Evolutionary conservation across 2,888 invertebrate species (phyloP).

Genomic region (Drosophila quinaria): DNA sequence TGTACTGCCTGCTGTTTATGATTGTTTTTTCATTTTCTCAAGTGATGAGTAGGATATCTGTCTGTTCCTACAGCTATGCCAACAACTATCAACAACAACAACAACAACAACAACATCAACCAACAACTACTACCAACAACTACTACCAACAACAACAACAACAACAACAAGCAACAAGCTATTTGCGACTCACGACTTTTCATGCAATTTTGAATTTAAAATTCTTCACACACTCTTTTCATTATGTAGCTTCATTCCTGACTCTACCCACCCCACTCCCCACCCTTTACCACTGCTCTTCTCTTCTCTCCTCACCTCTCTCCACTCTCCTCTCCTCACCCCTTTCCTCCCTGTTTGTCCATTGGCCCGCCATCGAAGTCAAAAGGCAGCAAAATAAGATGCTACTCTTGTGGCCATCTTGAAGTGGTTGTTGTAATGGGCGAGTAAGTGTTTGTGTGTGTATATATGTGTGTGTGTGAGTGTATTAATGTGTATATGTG

Average conservation of each 20-base stretch:
- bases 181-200: constrained; percentile 83
- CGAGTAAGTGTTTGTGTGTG: constrained; percentile 35
- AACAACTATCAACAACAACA: constrained; percentile 29
- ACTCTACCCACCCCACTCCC: constrained; percentile 10
- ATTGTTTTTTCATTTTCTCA: constrained; percentile 82
- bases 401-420: constrained; percentile 81
- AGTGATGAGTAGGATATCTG: constrained; percentile 83
- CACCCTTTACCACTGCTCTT: neutral
- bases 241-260: constrained; percentile 75
- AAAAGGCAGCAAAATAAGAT: constrained; percentile 75
- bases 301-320: neutral
- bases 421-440: constrained; percentile 79
- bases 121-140: constrained; percentile 26
- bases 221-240: constrained; percentile 83
- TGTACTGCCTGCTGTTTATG: constrained; percentile 76
- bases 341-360: constrained; percentile 6
- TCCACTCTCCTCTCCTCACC: neutral
- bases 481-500: constrained; percentile 16
- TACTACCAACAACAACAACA: constrained; percentile 18
- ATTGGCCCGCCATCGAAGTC: constrained; percentile 76
- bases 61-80: constrained; percentile 63
- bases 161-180: constrained; percentile 65
- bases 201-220: constrained; percentile 83
- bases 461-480: constrained; percentile 21
- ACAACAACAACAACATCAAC: constrained; percentile 22